Evolutionary conservation across 2,797 vertebrate species (phyloP), one percentile per base, ranked within the genome.

Genomic region (Triplophysa yarkandensis): DNA sequence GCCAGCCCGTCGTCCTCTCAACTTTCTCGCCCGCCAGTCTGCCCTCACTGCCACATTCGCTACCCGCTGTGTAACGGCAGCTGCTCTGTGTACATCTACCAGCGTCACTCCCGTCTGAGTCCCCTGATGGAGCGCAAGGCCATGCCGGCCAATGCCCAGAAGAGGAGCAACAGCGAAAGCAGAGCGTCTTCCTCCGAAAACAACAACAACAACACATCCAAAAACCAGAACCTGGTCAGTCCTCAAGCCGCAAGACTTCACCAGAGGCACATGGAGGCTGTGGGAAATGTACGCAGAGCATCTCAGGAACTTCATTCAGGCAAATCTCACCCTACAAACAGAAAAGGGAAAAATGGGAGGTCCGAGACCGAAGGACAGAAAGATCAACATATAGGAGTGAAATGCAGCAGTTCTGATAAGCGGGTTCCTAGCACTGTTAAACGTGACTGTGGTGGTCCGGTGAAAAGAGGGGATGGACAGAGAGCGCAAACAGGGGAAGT

Each of bases 161-260:
- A 91, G 79, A 87, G 92, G 65, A 93, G 92, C 86, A 92, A 88
- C 86, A 93, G 93, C 1, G 93, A 94, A 85, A 92, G 89, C 32
- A 85, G 91, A 55, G 89, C 86, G 13, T 68, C 85, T 2, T 82
- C 88, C 16, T 81, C 84, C 0, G 91, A 93, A 32, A 81, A 84
- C 3, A 75, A 78, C 75, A 81, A 84, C 3, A 75, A 78, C 75
- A 87, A 84, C 57, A 83, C 86, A 4, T 86, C 82, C 28, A 89
- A 85, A 71, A 84, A 82, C 34, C 90, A 87, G 43, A 89, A 88
- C 25, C 89, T 88, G 1, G 85, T 91, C 21, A 92, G 90, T 83
- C 91, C 91, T 41, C 85, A 86, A 11, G 76, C 85, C 27, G 85
- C 85, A 50, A 90, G 65, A 82, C 86, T 86, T 77, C 90, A 92